Evolutionary conservation across 2,113 vertebrate species (phyloP).

Genomic region (Eclectus roratus): DNA sequence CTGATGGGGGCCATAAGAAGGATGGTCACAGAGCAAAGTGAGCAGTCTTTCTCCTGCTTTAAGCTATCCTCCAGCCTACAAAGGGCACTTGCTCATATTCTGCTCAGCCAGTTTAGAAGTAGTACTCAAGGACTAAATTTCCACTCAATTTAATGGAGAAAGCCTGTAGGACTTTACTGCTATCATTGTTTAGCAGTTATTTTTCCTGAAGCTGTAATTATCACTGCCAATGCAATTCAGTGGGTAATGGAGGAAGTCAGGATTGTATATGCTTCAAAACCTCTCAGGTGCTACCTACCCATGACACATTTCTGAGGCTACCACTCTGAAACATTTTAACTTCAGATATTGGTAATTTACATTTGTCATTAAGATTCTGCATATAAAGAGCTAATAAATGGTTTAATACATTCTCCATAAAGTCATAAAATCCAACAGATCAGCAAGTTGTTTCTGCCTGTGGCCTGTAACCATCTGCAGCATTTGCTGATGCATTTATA

Average conservation of each 20-base stretch:
- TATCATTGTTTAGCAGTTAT: constrained; percentile 34
- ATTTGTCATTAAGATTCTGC: neutral
- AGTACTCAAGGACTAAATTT: neutral
- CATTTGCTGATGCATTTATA: neutral
- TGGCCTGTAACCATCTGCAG: neutral
- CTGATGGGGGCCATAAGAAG: neutral
- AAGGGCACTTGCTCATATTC: neutral
- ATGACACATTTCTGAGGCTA: neutral
- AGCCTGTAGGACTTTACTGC: constrained; percentile 2
- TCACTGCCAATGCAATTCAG: neutral
- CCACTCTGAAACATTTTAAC: neutral
- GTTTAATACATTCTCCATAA: neutral
- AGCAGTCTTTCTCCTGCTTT: neutral
- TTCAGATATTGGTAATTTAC: neutral
- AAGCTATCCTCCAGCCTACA: neutral
- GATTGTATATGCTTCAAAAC: neutral
- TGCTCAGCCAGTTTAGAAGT: neutral
- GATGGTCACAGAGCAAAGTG: neutral
- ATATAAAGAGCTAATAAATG: neutral
- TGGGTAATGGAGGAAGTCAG: constrained; percentile 28
- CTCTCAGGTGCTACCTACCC: constrained; percentile 1
- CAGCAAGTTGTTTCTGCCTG: neutral
- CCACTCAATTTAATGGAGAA: neutral
- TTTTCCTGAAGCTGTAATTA: constrained; percentile 50
- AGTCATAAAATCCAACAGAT: neutral